phyloP scores from a whole-genome alignment of 2,113 vertebrate species.

The Apistogramma diplotaenia region DNA sequence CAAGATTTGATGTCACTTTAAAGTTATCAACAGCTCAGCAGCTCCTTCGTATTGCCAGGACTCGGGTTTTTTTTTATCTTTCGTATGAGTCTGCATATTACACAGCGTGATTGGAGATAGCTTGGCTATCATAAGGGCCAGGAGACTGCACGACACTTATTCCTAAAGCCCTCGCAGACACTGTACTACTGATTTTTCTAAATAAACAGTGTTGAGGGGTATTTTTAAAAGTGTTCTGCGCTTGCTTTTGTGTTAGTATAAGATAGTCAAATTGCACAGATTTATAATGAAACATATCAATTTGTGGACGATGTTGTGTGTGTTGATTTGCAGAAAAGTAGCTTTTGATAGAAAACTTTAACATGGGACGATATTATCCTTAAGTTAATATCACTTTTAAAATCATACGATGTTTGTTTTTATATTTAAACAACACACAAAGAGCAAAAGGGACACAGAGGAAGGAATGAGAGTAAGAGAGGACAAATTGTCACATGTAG shows the following conservation, averaged over 20 bases:
- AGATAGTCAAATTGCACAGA: not conserved
- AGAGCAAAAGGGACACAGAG: not conserved
- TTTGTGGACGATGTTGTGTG: no score
- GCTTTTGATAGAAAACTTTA: no score
- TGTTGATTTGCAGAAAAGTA: not conserved
- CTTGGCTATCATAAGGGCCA: not conserved
- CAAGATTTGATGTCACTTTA: not conserved
- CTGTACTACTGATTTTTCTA: no score
- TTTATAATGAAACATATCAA: not conserved
- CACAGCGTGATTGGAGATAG: not conserved
- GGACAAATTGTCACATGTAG: not conserved
- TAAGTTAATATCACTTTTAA: no score
- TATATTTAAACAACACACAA: not conserved
- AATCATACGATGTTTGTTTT: no score
- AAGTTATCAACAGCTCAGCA: not conserved
- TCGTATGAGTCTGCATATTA: not conserved
- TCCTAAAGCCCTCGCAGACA: no score
- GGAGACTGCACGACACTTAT: no score
- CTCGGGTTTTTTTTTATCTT: constrained; percentile 7
- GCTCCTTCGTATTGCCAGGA: not conserved
- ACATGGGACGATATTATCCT: no score
- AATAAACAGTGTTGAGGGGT: not conserved
- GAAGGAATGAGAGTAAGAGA: not conserved
- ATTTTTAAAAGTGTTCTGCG: not conserved
- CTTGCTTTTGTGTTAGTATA: not conserved